These are phyloP conservation scores for Meles meles DNA, from an alignment of 2,113 vertebrate genomes.

Conservation along the genomic window DNA sequence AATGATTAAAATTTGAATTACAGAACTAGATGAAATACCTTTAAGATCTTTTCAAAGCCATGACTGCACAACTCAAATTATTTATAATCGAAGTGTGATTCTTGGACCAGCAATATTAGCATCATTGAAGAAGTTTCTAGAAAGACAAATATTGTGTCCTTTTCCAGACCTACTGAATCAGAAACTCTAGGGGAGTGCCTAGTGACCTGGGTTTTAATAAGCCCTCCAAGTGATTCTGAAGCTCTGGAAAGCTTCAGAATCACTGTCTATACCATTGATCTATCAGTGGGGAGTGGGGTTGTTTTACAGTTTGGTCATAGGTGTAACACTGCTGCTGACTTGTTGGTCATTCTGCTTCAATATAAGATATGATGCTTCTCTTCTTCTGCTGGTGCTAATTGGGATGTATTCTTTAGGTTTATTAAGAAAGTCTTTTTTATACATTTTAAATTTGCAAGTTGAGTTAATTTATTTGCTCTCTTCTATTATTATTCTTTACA, in stretches of 20 bases:
- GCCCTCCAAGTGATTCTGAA: background rate
- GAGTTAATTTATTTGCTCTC: conserved; percentile 17
- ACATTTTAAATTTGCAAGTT: background rate
- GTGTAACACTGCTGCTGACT: background rate
- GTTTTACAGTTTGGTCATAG: background rate
- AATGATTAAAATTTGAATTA: conserved; percentile 41
- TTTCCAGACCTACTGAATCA: background rate
- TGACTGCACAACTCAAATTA: background rate
- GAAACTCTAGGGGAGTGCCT: background rate
- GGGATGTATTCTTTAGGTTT: background rate
- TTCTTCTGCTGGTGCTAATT: background rate
- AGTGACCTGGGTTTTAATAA: background rate
- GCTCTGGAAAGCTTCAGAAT: background rate
- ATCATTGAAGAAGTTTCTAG: background rate
- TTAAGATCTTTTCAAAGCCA: background rate
- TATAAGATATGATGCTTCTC: background rate
- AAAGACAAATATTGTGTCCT: background rate
- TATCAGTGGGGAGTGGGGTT: background rate
- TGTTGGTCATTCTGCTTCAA: background rate
- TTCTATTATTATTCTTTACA: conserved; percentile 4
- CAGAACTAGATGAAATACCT: background rate
- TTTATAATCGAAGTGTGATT: background rate
- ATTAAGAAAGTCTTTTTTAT: background rate
- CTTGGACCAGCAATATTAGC: background rate
- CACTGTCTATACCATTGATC: background rate